Evolutionary conservation across 2,113 vertebrate genomes (phyloP).

Genomic region (Ailuropoda melanoleuca): DNA sequence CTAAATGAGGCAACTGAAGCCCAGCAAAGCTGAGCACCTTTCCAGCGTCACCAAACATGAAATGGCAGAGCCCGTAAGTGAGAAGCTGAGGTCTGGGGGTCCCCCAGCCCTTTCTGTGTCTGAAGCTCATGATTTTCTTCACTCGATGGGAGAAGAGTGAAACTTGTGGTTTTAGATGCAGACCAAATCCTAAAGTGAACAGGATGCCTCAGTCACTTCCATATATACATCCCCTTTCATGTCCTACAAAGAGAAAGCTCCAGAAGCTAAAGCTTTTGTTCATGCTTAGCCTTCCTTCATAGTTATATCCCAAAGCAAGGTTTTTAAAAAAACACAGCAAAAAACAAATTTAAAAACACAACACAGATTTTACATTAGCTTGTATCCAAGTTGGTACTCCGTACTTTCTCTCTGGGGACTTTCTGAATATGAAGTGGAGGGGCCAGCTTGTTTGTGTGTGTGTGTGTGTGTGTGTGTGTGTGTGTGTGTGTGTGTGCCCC

Average conservation of each 20-base stretch:
- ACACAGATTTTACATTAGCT: background rate
- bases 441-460: background rate
- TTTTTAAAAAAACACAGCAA: background rate
- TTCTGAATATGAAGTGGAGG: background rate
- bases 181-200: background rate
- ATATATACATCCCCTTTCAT: too few species aligned
- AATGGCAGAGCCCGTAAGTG: background rate
- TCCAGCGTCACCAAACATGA: background rate
- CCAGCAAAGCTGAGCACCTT: background rate
- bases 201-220: background rate
- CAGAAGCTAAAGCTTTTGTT: background rate
- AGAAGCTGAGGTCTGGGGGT: background rate
- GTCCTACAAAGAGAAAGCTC: background rate
- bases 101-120: background rate
- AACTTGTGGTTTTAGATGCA: background rate
- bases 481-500: accelerated
- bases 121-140: background rate
- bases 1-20: background rate
- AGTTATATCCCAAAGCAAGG: background rate
- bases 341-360: background rate
- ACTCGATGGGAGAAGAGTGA: background rate
- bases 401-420: background rate
- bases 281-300: background rate
- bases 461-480: background rate
- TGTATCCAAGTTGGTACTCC: background rate